Percentiles rank a stretch among this genome's conserved stretches.
Evolutionary conservation across 2,888 invertebrate species (phyloP).

Genomic region (Melipona beecheii): DNA sequence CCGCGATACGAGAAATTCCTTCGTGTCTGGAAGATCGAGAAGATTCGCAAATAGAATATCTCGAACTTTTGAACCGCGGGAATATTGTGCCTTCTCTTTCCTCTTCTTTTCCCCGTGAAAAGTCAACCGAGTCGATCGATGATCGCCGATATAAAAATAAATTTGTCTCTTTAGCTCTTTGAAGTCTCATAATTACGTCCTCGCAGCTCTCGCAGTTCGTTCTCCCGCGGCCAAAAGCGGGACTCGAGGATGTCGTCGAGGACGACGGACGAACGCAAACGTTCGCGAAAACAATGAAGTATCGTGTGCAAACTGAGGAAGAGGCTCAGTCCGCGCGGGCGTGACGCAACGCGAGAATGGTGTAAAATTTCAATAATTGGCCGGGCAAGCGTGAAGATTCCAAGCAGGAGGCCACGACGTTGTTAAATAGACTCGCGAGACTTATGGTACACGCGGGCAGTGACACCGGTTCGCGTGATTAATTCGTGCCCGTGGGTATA

Average conservation of each 20-base stretch:
- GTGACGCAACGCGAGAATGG: no score
- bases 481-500: slow-evolving; percentile 49
- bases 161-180: no score
- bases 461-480: slow-evolving; percentile 41
- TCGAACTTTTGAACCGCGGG: slow-evolving; percentile 53
- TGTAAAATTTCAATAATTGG: slow-evolving; percentile 13
- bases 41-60: slow-evolving; percentile 72
- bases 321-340: neutral
- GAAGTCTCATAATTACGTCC: neutral
- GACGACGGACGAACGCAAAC: no score
- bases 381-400: neutral
- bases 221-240: no score
- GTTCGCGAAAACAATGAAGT: neutral
- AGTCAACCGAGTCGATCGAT: no score
- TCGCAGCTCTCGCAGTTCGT: no score
- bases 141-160: no score
- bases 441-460: slow-evolving; percentile 9
- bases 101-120: neutral
- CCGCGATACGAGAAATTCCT: slow-evolving; percentile 70
- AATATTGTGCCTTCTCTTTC: slow-evolving; percentile 55
- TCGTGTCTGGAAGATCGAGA: slow-evolving; percentile 62
- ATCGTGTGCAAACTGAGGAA: neutral
- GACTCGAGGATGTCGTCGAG: no score
- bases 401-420: neutral
- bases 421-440: slow-evolving; percentile 47